Base-by-base conservation (phyloP, 2,888 invertebrate genomes). In the Axea sp. region DNA sequence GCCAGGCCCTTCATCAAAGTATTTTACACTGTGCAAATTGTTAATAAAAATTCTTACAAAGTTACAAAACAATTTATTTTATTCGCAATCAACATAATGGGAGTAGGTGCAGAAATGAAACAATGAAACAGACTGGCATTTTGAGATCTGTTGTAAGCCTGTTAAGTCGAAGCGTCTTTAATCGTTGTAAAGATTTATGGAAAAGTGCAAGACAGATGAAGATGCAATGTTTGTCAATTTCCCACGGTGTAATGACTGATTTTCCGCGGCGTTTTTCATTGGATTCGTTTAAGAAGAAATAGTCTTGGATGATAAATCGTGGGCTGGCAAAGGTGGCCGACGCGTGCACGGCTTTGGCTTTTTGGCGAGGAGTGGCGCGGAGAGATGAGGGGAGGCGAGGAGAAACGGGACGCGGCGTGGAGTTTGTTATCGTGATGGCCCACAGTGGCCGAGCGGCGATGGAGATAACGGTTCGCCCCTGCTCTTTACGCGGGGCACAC, bases 391-490 rank as follows among this genome's bases (percentile, higher is more conserved):
- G n/a, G n/a, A n/a, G 62, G 39, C 49, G 68, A 22, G 72, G 47
- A 6, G 65, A 60, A 69, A 68, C 67, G 77, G 73, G 68, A 77
- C 75, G 79, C 45, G 67, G 74, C 67, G 68, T 43, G 74, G 80
- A 81, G 83, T 81, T 84, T 81, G 82, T 83, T 83, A 83, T 84
- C 83, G 83, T 84, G 83, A 84, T 84, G 83, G 82, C 76, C 73
- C 81, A 80, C 78, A 82, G 83, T 82, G 82, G 83, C 81, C 83
- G 81, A 80, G 80, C 80, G 78, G 79, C 80, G 83, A 84, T 84
- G 83, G 81, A 79, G 84, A 84, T 84, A 83, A 80, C 80, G 77
- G 77, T 80, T 81, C 80, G 81, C 83, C 83, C 80, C 81, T 79
- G 81, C 78, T 82, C 82, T 83, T 83, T 83, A 83, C 83, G 77